Conservation (phyloP, 2,888 invertebrate species). For the Cataglyphis albicans region DNA sequence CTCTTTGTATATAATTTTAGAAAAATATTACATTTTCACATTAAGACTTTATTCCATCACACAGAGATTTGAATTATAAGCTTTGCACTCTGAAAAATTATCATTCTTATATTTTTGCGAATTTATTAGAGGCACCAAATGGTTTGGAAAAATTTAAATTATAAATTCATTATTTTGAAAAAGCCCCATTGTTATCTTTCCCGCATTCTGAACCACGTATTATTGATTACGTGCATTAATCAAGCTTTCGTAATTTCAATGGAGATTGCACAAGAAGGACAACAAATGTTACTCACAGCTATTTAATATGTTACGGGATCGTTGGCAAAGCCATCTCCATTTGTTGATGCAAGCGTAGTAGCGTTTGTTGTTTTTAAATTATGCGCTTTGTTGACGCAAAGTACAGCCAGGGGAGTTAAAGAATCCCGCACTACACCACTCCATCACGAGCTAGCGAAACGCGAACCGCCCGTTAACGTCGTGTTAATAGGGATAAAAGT, state of each 20-base stretch:
- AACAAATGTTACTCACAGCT: background rate
- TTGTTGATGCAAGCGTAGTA: background rate
- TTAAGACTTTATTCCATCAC: background rate
- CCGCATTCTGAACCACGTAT: background rate
- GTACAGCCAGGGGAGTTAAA: constrained; percentile 13
- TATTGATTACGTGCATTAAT: constrained; percentile 6
- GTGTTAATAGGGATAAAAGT: constrained; percentile 21
- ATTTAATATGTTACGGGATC: constrained; percentile 10
- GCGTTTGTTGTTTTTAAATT: constrained; percentile 45
- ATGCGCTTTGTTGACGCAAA: constrained; percentile 36
- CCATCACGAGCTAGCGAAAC: background rate
- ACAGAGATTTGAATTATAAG: background rate
- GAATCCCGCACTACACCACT: background rate
- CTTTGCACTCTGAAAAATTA: background rate
- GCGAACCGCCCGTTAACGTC: constrained; percentile 10
- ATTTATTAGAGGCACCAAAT: background rate
- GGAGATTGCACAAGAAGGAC: background rate
- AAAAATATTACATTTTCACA: constrained; percentile 13
- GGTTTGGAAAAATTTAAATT: constrained; percentile 7
- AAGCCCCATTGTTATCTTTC: background rate
- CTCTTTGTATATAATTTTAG: background rate
- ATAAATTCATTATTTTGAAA: background rate
- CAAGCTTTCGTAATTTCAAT: constrained; percentile 1
- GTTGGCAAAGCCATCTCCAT: background rate
- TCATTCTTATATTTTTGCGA: constrained; percentile 1